Evolutionary conservation across 2,888 invertebrate species (phyloP).

Genomic region (Xanthia icteritia): DNA sequence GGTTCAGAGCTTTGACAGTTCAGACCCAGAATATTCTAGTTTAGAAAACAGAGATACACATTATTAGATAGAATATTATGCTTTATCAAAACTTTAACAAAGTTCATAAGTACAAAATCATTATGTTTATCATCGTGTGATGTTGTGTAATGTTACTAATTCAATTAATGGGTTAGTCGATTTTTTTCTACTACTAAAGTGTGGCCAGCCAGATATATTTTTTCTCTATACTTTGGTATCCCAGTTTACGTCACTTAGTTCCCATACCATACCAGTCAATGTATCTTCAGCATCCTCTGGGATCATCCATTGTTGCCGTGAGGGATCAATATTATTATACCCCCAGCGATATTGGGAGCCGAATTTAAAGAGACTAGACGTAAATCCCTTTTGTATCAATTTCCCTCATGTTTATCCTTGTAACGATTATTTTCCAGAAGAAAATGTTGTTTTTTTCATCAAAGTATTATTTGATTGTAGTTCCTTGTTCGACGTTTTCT

Average conservation of each 20-base stretch:
- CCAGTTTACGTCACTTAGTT: neutral
- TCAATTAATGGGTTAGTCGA: neutral
- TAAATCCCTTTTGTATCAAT: conserved; percentile 59
- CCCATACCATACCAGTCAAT: conserved; percentile 18
- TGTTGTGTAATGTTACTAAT: neutral
- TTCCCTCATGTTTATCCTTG: conserved; percentile 39
- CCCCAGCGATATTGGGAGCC: conserved; percentile 39
- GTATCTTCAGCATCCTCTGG: conserved; percentile 33
- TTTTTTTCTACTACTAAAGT: neutral
- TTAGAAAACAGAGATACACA: neutral
- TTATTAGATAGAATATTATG: neutral
- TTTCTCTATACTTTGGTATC: neutral
- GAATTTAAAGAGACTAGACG: conserved; percentile 53
- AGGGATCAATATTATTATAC: conserved; percentile 59
- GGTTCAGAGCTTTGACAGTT: neutral
- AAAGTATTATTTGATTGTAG: conserved; percentile 42
- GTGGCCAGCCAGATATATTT: neutral
- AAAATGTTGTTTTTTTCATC: conserved; percentile 32
- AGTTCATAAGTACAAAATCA: neutral
- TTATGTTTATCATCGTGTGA: neutral
- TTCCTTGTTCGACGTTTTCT: conserved; percentile 26
- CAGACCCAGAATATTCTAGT: neutral
- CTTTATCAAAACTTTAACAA: neutral
- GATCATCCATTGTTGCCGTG: conserved; percentile 48
- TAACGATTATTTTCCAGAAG: conserved; percentile 31